Percentiles rank a stretch among this genome's conserved stretches.
These are phyloP conservation scores for Esperia sulphurella DNA, from an alignment of 2,888 invertebrate genomes.

Conservation along the genomic window DNA sequence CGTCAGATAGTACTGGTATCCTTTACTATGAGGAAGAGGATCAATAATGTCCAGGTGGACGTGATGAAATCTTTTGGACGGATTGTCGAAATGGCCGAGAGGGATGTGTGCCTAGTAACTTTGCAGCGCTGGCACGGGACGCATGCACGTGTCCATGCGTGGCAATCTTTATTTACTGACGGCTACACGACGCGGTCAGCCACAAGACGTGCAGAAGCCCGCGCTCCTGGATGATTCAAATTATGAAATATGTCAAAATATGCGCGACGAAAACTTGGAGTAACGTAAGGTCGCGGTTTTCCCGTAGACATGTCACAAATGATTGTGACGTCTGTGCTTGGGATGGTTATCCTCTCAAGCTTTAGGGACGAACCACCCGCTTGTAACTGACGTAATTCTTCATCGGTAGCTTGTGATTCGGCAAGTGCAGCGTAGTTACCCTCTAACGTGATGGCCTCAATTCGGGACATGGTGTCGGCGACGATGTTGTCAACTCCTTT, in stretches of 20 bases:
- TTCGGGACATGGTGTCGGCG: too few species aligned
- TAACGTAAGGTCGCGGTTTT: constrained; percentile 14
- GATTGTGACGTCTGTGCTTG: constrained; percentile 10
- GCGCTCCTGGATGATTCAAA: too few species aligned
- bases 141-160: constrained; percentile 31
- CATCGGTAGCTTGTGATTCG: constrained; percentile 11
- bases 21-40: constrained; percentile 9
- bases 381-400: constrained; percentile 10
- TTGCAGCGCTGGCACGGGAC: constrained; percentile 31
- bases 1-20: constrained; percentile 21
- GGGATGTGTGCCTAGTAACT: constrained; percentile 13
- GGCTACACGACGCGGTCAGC: constrained; percentile 42
- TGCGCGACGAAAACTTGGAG: constrained; percentile 6
- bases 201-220: constrained; percentile 23
- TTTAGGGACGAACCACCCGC: constrained; percentile 8
- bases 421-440: constrained; percentile 12
- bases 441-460: constrained; percentile 11
- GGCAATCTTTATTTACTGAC: constrained; percentile 28
- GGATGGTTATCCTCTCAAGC: constrained; percentile 8
- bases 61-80: constrained; percentile 15
- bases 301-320: constrained; percentile 15
- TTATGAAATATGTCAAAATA: constrained; percentile 15
- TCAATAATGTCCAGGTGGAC: too few species aligned
- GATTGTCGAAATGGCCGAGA: constrained; percentile 9
- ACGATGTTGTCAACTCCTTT: too few species aligned